These are phyloP conservation scores for Lethrus apterus DNA, from an alignment of 1,140 invertebrate species.

Conservation along the genomic window DNA sequence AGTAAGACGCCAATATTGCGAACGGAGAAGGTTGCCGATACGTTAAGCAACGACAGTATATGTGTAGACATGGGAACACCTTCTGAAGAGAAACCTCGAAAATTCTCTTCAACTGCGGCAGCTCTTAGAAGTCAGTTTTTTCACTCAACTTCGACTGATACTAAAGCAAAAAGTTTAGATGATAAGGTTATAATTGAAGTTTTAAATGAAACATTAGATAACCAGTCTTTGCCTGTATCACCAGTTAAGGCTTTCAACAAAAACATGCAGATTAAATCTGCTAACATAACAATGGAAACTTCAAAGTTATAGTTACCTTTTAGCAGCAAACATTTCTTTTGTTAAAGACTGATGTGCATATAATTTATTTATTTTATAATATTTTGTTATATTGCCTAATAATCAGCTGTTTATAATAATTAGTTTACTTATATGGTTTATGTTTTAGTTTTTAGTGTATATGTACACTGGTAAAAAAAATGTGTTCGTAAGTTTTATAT, in stretches of 20 bases:
- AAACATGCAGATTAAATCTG: too few species aligned
- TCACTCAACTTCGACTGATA: slow-evolving; percentile 27
- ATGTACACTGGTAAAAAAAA: too few species aligned
- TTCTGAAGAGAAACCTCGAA: slow-evolving; percentile 27
- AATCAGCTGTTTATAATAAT: too few species aligned
- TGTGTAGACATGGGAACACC: slow-evolving; percentile 30
- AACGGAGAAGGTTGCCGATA: slow-evolving; percentile 24
- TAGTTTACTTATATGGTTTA: too few species aligned
- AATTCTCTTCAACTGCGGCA: slow-evolving; percentile 27
- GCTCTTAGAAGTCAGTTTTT: slow-evolving; percentile 37
- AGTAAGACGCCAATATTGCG: too few species aligned
- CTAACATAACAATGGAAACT: too few species aligned
- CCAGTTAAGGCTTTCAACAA: too few species aligned
- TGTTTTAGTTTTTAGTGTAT: too few species aligned
- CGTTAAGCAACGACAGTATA: slow-evolving; percentile 35
- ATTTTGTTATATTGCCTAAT: too few species aligned
- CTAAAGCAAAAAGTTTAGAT: slow-evolving; percentile 32
- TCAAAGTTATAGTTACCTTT: not conserved
- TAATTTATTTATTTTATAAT: slow-evolving; percentile 15
- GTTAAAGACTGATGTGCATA: slow-evolving; percentile 14
- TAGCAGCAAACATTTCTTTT: too few species aligned
- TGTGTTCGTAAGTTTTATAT: too few species aligned
- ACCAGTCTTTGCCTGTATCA: slow-evolving; percentile 13
- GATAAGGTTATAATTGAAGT: slow-evolving; percentile 38
- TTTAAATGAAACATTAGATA: slow-evolving; percentile 36